A percentile compares a stretch with the other conserved stretches of the same genome.
These are phyloP conservation scores for Anoura caudifer DNA, from an alignment of 2,113 vertebrate genomes.

Conservation along the genomic window DNA sequence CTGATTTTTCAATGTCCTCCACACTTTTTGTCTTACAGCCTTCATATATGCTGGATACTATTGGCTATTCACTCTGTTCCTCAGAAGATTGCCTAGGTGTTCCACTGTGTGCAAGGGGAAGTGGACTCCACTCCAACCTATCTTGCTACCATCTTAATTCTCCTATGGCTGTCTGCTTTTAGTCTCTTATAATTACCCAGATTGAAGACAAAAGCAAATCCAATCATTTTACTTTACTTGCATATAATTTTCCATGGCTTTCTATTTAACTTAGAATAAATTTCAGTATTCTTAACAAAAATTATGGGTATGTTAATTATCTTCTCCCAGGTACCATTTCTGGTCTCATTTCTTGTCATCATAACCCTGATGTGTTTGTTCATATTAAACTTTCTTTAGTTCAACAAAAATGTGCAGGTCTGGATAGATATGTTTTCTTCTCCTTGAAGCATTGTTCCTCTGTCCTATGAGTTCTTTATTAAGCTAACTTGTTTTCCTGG, in stretches of 20 bases:
- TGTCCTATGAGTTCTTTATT: background rate
- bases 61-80: too few relatives aligned
- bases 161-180: background rate
- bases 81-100: too few relatives aligned
- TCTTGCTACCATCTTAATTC: too few relatives aligned
- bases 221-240: background rate
- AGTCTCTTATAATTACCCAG: background rate
- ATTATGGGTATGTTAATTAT: background rate
- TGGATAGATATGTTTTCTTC: background rate
- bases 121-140: too few relatives aligned
- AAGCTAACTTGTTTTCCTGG: background rate
- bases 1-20: too few relatives aligned
- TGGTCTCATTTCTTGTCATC: background rate
- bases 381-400: background rate
- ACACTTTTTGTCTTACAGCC: too few relatives aligned
- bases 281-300: background rate
- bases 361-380: background rate
- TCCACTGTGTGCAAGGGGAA: too few relatives aligned
- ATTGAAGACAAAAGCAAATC: background rate
- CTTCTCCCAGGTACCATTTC: background rate
- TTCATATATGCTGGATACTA: too few relatives aligned
- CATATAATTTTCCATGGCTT: background rate
- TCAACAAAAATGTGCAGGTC: background rate
- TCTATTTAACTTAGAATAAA: background rate
- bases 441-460: background rate